Base-by-base conservation (phyloP, 2,888 invertebrate species). In the Punctoribates punctum region DNA sequence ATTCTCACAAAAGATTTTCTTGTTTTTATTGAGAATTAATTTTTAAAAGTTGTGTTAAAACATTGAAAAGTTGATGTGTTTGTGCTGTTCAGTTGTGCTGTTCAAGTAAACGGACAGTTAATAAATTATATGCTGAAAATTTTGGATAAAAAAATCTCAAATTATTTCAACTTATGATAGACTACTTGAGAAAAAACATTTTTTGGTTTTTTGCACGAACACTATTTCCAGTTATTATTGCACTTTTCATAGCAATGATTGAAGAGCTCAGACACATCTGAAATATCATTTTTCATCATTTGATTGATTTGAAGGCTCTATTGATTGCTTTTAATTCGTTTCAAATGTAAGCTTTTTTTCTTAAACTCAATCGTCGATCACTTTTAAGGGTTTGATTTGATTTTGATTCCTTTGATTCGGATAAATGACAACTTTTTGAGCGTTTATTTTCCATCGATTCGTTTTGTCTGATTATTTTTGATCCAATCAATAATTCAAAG, bases 211-310 rank as follows among this genome's bases (percentile, higher is more conserved):
- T 29, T 62, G 17, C 29, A 34, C 29, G 17, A 62, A 62, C 25
- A 34, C 29, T 60, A 60, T 34, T 62, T 62, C 29, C 25, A 62
- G n/a, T 62, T 25, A 62, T 62, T 62, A 62, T 62, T 62, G 62
- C 29, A 62, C 27, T 62, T 29, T 34, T 62, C 62, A 62, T 1
- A 57, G 25, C 62, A 17, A 62, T 62, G 62, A 62, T 62, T 62
- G 29, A 62, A 62, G 17, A 62, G 62, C 34, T 62, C 34, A 62
- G 62, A 62, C 62, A 62, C 62, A 62, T 62, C 62, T 29, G 34
- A 34, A 62, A 62, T 62, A 62, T 62, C 62, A 62, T 62, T 62
- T 62, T 62, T 62, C 62, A 62, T 62, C 29, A 17, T 62, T 62
- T 62, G 62, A 62, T 62, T 62, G 62, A 62, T 62, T 27, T 29